Conservation (phyloP, 2,888 invertebrate species). For the Leucophenga montana region DNA sequence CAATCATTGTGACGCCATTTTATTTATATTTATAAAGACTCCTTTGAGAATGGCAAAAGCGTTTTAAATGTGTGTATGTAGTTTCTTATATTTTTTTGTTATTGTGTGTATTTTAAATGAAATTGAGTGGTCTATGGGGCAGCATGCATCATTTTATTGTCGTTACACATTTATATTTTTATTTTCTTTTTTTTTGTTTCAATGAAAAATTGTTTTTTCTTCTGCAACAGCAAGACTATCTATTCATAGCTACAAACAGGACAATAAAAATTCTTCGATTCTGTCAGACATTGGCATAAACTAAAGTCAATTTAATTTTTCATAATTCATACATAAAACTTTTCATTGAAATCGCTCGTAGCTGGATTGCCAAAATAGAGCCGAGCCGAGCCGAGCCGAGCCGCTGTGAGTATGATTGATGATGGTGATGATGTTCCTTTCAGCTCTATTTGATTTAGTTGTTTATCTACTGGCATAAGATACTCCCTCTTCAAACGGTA, state of each 20-base stretch:
- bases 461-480: too few species aligned
- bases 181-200: slow-evolving; percentile 31
- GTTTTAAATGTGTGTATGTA: slow-evolving; percentile 38
- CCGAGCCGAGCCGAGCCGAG: not conserved
- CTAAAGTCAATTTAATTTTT: not conserved
- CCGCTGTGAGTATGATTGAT: slow-evolving; percentile 50
- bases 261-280: not conserved
- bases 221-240: not conserved
- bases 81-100: slow-evolving; percentile 29
- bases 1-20: slow-evolving; percentile 56
- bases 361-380: slow-evolving; percentile 3
- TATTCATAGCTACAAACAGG: too few species aligned
- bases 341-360: slow-evolving; percentile 30
- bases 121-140: slow-evolving; percentile 30
- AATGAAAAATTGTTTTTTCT: slow-evolving; percentile 48
- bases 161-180: not conserved
- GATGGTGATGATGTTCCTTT: slow-evolving; percentile 46
- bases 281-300: slow-evolving; percentile 41
- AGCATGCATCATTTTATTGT: slow-evolving; percentile 5
- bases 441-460: slow-evolving; percentile 11
- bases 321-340: not conserved
- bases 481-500: too few species aligned
- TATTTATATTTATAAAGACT: slow-evolving; percentile 32
- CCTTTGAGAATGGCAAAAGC: slow-evolving; percentile 2
- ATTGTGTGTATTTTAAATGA: slow-evolving; percentile 38